These are phyloP conservation scores for Emmelina monodactyla DNA, from an alignment of 2,888 invertebrate genomes.

Conservation along the genomic window DNA sequence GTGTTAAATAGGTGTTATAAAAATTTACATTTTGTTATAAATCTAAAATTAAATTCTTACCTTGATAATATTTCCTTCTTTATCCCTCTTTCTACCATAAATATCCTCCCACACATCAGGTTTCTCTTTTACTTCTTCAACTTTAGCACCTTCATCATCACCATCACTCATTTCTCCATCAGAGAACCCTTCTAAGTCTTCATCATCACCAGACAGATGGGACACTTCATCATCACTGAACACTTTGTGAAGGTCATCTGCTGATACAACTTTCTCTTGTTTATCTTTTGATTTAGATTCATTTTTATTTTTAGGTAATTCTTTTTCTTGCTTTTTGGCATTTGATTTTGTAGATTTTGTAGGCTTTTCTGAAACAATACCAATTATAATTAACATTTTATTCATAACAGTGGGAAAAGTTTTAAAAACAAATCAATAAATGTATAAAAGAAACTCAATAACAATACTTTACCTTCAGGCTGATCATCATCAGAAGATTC, in stretches of 20 bases:
- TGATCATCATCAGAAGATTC: slow-evolving; percentile 18
- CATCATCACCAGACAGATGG: slow-evolving; percentile 39
- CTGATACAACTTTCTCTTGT: slow-evolving; percentile 29
- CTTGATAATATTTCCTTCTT: slow-evolving; percentile 78
- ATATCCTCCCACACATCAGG: slow-evolving; percentile 85
- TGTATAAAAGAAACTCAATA: background rate
- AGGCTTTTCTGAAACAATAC: slow-evolving; percentile 25
- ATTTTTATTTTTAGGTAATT: slow-evolving; percentile 12
- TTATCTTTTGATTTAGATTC: slow-evolving; percentile 11
- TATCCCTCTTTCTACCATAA: slow-evolving; percentile 86
- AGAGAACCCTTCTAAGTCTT: slow-evolving; percentile 21
- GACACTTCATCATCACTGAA: slow-evolving; percentile 60
- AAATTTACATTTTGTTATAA: no score
- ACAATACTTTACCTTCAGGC: slow-evolving; percentile 24
- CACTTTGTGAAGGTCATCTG: slow-evolving; percentile 35
- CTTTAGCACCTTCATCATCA: slow-evolving; percentile 16
- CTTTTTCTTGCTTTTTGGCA: slow-evolving; percentile 8
- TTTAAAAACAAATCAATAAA: no score
- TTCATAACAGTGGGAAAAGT: no score
- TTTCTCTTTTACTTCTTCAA: slow-evolving; percentile 27
- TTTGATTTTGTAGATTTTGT: slow-evolving; percentile 17
- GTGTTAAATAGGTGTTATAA: no score
- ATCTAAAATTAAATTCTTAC: no score
- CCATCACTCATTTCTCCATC: slow-evolving; percentile 25
- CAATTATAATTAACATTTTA: background rate